A percentile compares a stretch with the other conserved stretches of the same genome.
phyloP scores from a whole-genome alignment of 2,113 vertebrate species.

The Bostrychus sinensis region DNA sequence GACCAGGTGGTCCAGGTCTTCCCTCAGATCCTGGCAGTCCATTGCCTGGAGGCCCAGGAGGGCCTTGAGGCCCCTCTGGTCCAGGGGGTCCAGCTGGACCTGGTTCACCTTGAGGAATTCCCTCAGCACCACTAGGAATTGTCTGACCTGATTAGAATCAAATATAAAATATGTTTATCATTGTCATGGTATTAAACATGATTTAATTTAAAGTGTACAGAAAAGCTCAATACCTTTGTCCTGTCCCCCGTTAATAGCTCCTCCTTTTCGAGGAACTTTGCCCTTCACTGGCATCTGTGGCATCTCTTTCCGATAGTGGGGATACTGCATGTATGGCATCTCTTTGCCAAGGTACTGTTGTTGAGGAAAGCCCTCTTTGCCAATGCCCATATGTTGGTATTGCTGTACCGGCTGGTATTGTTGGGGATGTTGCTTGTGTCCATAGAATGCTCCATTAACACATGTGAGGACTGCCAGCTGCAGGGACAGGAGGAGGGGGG shows the following conservation, averaged over 20 bases:
- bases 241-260: conserved; percentile 66
- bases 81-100: conserved; percentile 86
- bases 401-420: conserved; percentile 89
- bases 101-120: conserved; percentile 84
- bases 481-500: conserved; percentile 60
- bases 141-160: conserved; percentile 77
- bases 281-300: conserved; percentile 88
- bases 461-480: conserved; percentile 77
- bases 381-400: conserved; percentile 87
- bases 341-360: conserved; percentile 90
- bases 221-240: conserved; percentile 84
- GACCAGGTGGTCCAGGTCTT: conserved; percentile 83
- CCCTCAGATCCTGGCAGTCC: conserved; percentile 83
- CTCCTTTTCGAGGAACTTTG: conserved; percentile 86
- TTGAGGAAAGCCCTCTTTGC: conserved; percentile 85
- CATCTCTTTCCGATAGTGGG: conserved; percentile 92
- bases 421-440: conserved; percentile 88
- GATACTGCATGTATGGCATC: conserved; percentile 87
- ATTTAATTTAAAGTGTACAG: neutral
- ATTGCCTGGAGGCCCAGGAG: conserved; percentile 88
- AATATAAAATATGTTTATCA: conserved; percentile 10
- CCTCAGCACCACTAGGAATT: conserved; percentile 87
- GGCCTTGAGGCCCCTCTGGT: conserved; percentile 78
- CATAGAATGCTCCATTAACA: conserved; percentile 88
- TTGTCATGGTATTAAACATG: neutral